Evolutionary conservation across 1,140 invertebrate genomes (phyloP).

Genomic region (Tetragnatha versicolor): DNA sequence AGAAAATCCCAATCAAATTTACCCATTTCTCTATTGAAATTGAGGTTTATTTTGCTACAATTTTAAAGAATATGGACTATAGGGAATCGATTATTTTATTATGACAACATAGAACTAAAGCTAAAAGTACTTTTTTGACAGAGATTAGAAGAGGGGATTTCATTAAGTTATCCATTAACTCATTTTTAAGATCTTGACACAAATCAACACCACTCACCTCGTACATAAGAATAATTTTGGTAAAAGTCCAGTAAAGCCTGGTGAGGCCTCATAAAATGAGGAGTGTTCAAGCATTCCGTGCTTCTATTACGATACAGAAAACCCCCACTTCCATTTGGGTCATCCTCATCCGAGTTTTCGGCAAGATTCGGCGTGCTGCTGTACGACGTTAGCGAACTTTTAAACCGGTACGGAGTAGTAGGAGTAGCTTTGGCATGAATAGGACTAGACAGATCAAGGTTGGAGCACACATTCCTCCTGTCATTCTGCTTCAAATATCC

Average conservation of each 20-base stretch:
- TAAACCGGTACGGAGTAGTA: neutral
- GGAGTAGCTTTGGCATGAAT: slow-evolving; percentile 15
- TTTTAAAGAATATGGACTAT: no score
- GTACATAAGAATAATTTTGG: slow-evolving; percentile 35
- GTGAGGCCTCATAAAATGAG: slow-evolving; percentile 38
- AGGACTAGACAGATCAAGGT: slow-evolving; percentile 2
- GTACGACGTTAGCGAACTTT: slow-evolving; percentile 20
- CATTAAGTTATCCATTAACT: neutral
- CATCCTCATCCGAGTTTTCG: slow-evolving; percentile 47
- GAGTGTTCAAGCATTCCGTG: slow-evolving; percentile 22
- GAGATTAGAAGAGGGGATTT: no score
- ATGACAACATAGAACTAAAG: no score
- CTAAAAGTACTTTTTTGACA: no score
- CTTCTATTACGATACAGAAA: slow-evolving; percentile 23
- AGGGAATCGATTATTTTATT: no score
- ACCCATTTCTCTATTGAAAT: no score
- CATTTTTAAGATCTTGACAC: neutral
- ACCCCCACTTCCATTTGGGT: slow-evolving; percentile 9
- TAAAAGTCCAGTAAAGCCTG: slow-evolving; percentile 38
- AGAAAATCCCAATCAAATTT: no score
- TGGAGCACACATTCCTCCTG: neutral
- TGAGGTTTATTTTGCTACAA: no score
- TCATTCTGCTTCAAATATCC: neutral
- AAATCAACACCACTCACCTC: slow-evolving; percentile 34
- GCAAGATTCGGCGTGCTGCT: slow-evolving; percentile 44